These are phyloP conservation scores for Drosophila setosimentum DNA, from an alignment of 2,888 invertebrate species.

Conservation along the genomic window DNA sequence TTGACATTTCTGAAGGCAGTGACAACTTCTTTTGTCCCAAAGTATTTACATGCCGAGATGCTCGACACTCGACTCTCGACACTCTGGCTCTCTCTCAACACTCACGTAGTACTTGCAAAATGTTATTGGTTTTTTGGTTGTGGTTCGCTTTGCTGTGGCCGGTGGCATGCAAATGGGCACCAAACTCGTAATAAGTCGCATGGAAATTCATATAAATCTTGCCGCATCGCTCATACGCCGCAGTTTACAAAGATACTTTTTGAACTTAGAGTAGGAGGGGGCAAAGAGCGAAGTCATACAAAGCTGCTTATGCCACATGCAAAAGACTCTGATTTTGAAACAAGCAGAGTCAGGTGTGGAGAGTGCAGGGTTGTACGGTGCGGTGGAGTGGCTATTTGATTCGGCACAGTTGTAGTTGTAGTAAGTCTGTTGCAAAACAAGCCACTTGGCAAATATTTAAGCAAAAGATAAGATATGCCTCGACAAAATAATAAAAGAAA, in stretches of 20 bases:
- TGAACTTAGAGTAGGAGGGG: background rate
- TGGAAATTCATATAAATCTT: slow-evolving; percentile 68
- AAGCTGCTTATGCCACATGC: slow-evolving; percentile 51
- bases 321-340: slow-evolving; percentile 21
- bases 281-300: slow-evolving; percentile 19
- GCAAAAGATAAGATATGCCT: slow-evolving; percentile 21
- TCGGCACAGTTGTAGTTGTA: slow-evolving; percentile 1
- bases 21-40: slow-evolving; percentile 72
- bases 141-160: slow-evolving; percentile 61
- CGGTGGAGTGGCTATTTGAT: background rate
- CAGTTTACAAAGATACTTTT: slow-evolving; percentile 16
- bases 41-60: slow-evolving; percentile 63
- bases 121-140: slow-evolving; percentile 66
- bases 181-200: slow-evolving; percentile 35
- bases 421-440: slow-evolving; percentile 63
- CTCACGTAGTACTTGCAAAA: slow-evolving; percentile 38
- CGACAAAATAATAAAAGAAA: slow-evolving; percentile 5
- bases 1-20: slow-evolving; percentile 70
- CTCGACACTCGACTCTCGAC: slow-evolving; percentile 15
- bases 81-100: background rate
- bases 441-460: slow-evolving; percentile 64
- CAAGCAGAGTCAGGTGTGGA: slow-evolving; percentile 5
- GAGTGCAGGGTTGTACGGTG: background rate
- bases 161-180: slow-evolving; percentile 49
- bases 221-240: slow-evolving; percentile 53